Conservation (phyloP, 1,140 invertebrate genomes). For the Drosophila busckii region DNA sequence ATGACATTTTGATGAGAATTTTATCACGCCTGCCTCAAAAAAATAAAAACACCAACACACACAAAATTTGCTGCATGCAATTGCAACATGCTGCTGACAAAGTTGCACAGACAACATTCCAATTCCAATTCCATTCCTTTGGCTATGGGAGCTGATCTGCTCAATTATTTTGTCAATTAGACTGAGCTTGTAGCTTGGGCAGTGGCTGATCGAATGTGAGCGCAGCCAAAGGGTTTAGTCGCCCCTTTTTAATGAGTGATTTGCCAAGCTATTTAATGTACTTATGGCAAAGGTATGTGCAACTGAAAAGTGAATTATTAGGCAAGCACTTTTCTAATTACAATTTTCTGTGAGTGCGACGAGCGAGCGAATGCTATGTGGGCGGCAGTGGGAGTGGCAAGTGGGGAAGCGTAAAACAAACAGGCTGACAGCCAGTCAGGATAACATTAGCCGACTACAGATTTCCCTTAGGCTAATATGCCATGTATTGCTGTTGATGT, state of each 20-base stretch:
- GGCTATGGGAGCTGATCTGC: no score
- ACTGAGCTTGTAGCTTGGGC: conserved; percentile 49
- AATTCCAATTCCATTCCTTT: not conserved
- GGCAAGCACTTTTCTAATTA: conserved; percentile 74
- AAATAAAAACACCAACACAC: conserved; percentile 1
- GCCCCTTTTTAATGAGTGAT: conserved; percentile 47
- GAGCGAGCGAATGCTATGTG: no score
- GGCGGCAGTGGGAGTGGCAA: conserved; percentile 14
- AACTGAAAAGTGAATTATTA: conserved; percentile 62
- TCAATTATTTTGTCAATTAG: conserved; percentile 51
- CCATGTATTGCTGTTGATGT: conserved; percentile 14
- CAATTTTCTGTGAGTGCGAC: conserved; percentile 58
- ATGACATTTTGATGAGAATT: conserved; percentile 71
- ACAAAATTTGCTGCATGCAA: conserved; percentile 14
- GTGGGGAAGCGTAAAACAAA: not conserved
- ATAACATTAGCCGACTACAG: conserved; percentile 63
- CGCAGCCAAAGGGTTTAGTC: not conserved
- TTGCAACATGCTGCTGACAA: conserved; percentile 2
- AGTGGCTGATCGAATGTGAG: conserved; percentile 53
- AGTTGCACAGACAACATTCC: not conserved
- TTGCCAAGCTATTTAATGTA: conserved; percentile 50
- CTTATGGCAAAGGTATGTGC: not conserved
- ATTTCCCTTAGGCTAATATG: conserved; percentile 66
- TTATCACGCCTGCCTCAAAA: conserved; percentile 22
- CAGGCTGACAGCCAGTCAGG: conserved; percentile 9